Percentiles rank a stretch among this genome's conserved stretches.
Conservation (phyloP, 1,140 invertebrate species). For the Sycophila sp. region DNA sequence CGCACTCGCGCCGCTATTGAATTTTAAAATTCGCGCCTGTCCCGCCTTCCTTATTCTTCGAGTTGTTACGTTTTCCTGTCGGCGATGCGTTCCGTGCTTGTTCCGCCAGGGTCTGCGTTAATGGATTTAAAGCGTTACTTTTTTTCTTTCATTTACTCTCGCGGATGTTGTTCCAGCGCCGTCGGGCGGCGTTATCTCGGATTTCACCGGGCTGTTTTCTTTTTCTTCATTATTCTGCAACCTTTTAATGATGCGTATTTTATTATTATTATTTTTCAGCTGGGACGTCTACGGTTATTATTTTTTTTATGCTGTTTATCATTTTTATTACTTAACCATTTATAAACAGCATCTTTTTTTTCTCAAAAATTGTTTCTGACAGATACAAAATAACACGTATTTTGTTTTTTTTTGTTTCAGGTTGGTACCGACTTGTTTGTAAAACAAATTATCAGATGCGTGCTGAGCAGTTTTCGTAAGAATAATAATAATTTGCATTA, state of each 20-base stretch:
- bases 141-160: too few species aligned
- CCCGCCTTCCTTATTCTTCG: neutral
- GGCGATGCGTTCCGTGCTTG: neutral
- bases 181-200: too few species aligned
- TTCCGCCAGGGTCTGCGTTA: neutral
- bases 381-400: neutral
- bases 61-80: neutral
- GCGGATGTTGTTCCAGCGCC: too few species aligned
- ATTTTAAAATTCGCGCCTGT: constrained; percentile 20
- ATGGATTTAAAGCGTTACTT: constrained; percentile 1
- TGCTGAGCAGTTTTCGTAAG: neutral
- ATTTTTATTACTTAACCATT: neutral
- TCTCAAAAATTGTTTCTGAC: too few species aligned
- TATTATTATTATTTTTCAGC: neutral
- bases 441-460: neutral
- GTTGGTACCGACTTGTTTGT: neutral
- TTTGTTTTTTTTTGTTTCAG: constrained; percentile 2
- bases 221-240: neutral
- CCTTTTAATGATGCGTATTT: neutral
- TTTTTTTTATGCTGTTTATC: neutral
- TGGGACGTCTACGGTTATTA: too few species aligned
- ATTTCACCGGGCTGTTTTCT: neutral
- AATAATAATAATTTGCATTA: too few species aligned
- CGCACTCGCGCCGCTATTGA: constrained; percentile 6
- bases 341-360: neutral